A percentile compares a stretch with the other conserved stretches of the same genome.
phyloP scores from a whole-genome alignment of 2,888 invertebrate genomes.

The Cecidostiba fungosa region DNA sequence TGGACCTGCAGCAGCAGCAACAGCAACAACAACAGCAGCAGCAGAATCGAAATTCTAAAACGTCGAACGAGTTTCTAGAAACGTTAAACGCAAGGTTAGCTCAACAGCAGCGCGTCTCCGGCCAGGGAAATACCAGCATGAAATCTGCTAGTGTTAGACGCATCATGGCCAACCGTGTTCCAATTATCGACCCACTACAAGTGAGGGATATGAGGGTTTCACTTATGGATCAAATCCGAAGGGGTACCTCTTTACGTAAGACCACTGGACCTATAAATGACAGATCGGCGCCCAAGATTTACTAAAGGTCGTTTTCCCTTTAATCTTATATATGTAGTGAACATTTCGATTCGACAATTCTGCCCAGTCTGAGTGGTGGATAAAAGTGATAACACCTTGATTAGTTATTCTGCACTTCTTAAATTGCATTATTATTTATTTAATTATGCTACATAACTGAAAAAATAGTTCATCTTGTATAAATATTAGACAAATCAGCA shows the following conservation, averaged over 20 bases:
- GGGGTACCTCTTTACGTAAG: conserved; percentile 91
- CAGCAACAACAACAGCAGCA: conserved; percentile 71
- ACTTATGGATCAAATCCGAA: conserved; percentile 96
- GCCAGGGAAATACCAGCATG: conserved; percentile 63
- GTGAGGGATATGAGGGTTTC: conserved; percentile 84
- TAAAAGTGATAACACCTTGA: conserved; percentile 47
- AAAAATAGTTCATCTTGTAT: background rate
- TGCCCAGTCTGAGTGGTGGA: background rate
- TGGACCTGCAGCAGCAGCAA: conserved; percentile 74
- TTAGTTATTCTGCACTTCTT: background rate
- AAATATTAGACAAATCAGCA: background rate
- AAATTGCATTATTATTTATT: conserved; percentile 12
- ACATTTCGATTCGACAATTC: conserved; percentile 14
- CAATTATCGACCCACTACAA: conserved; percentile 77
- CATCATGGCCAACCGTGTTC: conserved; percentile 78
- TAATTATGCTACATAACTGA: background rate
- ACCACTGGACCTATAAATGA: conserved; percentile 89
- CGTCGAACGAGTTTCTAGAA: conserved; percentile 85
- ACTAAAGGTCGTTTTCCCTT: conserved; percentile 77
- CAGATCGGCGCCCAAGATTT: conserved; percentile 93
- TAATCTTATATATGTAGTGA: conserved; percentile 24
- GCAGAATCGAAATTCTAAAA: conserved; percentile 79
- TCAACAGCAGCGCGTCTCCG: conserved; percentile 82
- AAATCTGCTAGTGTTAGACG: conserved; percentile 77
- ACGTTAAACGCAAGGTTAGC: conserved; percentile 90